These are phyloP conservation scores for Rosalia funebris DNA, from an alignment of 2,888 invertebrate species.

Conservation along the genomic window DNA sequence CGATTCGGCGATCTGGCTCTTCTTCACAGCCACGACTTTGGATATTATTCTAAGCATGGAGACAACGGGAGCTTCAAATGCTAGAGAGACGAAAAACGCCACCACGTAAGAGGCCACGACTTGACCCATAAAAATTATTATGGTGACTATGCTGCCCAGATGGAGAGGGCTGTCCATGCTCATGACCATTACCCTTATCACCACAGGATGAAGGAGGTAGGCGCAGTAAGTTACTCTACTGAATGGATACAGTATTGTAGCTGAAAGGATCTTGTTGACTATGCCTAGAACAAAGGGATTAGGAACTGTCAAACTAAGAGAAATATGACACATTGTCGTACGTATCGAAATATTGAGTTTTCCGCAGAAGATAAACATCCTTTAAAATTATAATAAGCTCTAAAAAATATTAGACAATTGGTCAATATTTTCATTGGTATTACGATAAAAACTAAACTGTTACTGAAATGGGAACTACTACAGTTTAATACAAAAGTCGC, in stretches of 20 bases:
- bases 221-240: constrained; percentile 89
- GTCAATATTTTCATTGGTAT: too few relatives aligned
- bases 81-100: constrained; percentile 81
- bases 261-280: constrained; percentile 77
- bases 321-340: too few relatives aligned
- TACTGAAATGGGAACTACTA: too few relatives aligned
- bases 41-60: constrained; percentile 76
- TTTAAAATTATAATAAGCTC: too few relatives aligned
- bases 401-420: too few relatives aligned
- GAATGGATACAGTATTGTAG: constrained; percentile 83
- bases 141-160: constrained; percentile 80
- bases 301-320: too few relatives aligned
- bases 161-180: constrained; percentile 85
- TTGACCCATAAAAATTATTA: constrained; percentile 83
- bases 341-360: too few relatives aligned
- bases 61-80: constrained; percentile 87
- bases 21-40: constrained; percentile 50
- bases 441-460: too few relatives aligned
- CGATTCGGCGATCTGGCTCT: constrained; percentile 23
- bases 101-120: constrained; percentile 81
- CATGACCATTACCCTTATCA: constrained; percentile 82
- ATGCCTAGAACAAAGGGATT: constrained; percentile 66
- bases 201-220: constrained; percentile 85
- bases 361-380: too few relatives aligned
- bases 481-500: too few relatives aligned